Conservation (phyloP, 2,113 vertebrate species). For the Pelusios castaneus region DNA sequence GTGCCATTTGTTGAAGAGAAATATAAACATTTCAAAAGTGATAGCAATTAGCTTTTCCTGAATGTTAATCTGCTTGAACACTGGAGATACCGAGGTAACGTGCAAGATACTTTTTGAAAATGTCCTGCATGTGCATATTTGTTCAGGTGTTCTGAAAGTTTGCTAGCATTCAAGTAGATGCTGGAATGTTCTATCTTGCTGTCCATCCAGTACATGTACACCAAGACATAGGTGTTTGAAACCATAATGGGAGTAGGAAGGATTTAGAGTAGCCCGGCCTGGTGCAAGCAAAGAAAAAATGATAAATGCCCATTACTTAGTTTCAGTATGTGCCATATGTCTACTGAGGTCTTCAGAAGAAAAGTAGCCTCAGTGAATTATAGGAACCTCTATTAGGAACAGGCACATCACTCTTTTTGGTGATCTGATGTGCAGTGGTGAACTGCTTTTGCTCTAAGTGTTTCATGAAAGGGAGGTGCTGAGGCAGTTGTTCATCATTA, state of each 20-base stretch:
- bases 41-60: not conserved
- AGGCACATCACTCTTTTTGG: rapidly evolving
- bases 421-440: rapidly evolving
- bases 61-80: not conserved
- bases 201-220: not conserved
- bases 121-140: not conserved
- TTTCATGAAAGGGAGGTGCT: not conserved
- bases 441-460: not conserved
- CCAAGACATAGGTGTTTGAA: not conserved
- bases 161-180: not conserved
- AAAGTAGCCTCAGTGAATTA: not conserved
- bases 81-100: not conserved
- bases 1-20: not conserved
- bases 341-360: not conserved
- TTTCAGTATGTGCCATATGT: not conserved
- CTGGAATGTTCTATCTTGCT: not conserved
- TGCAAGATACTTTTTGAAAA: not conserved
- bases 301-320: not conserved
- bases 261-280: not conserved
- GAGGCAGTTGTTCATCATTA: not conserved
- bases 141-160: not conserved
- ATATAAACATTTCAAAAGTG: not conserved
- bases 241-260: not conserved
- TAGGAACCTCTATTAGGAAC: not conserved
- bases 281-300: not conserved